Base-by-base conservation (phyloP, 2,888 invertebrate genomes). In the Caenorhabditis sulstoni region DNA sequence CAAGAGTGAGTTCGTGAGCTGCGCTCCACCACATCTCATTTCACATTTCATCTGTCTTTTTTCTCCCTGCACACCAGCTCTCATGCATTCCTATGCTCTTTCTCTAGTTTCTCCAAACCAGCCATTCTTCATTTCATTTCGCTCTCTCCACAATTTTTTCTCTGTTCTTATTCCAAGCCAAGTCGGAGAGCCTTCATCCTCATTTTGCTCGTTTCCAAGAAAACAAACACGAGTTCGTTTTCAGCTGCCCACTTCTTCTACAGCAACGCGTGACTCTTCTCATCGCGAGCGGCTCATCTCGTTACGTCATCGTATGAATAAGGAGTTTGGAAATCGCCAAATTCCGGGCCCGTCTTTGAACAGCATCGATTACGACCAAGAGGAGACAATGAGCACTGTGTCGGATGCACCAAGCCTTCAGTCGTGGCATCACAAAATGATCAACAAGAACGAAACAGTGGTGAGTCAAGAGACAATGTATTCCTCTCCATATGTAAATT, bases 281-380 rank as follows among this genome's bases (percentile, higher is more conserved):
- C 84, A 84, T 29, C 64, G 84, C 49, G 83, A 85, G 18, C 55
- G 86, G 58, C 68, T 86, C 11, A 50, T 59, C 1, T 66, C 75
- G 1, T 57, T 86, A 3, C 66, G 83, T 5, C 75, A 79, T 16
- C 62, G 84, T 12, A 81, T 86, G 86, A 81, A 79, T 53, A 75
- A 76, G 44, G 86, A 86, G 55, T 86, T 86, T 66, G 86, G 85
- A 18, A 74, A 76, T 22, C 73, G 82, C 7, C 68, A 75, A n/a
- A 52, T 71, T 0, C 45, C 52, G 9, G 68, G 68, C 8, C 23
- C 67, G 7, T 22, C 29, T 3, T 29, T 5, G 4, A 29, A 29
- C 29, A 29, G 7, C 29, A 29, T 29, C 29, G 68, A 70, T 14
- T 61, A 70, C 22, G 78, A 78, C 12, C 77, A 68, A 0, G 82